Evolutionary conservation across 2,113 vertebrate species (phyloP).

Genomic region (Chaenogobius annularis): DNA sequence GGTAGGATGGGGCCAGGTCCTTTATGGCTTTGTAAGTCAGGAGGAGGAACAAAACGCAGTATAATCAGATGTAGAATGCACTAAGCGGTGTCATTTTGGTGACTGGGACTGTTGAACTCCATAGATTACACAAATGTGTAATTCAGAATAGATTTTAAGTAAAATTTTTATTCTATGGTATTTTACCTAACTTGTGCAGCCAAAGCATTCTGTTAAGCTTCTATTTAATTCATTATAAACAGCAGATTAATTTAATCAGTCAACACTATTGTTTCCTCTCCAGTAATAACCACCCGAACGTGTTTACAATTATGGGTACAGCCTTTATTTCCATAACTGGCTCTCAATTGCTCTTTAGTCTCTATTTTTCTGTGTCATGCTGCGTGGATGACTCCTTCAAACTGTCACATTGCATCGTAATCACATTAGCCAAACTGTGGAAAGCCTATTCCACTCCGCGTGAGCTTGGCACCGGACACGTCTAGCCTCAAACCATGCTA

Average conservation of each 20-base stretch:
- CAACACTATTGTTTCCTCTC: neutral
- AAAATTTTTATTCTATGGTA: no score
- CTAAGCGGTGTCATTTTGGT: no score
- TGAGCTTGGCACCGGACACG: constrained; percentile 47
- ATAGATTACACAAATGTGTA: no score
- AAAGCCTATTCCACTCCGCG: constrained; percentile 46
- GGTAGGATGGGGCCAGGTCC: no score
- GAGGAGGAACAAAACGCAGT: no score
- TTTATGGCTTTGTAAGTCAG: no score
- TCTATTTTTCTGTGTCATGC: constrained; percentile 16
- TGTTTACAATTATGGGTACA: constrained; percentile 10
- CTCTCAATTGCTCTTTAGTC: constrained; percentile 27
- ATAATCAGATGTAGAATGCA: no score
- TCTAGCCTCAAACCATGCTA: constrained; percentile 52
- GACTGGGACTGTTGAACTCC: no score
- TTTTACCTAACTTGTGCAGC: neutral
- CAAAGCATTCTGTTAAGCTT: neutral
- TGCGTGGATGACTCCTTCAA: constrained; percentile 39
- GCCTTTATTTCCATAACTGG: constrained; percentile 12
- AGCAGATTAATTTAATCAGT: neutral
- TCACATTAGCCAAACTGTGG: constrained; percentile 49
- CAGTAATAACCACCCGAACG: neutral
- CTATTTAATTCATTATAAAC: neutral
- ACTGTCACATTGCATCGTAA: constrained; percentile 45
- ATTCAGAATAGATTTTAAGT: no score